phyloP scores from a whole-genome alignment of 37 sponge, comb jelly and placozoan species.

The Ianthella basta region DNA sequence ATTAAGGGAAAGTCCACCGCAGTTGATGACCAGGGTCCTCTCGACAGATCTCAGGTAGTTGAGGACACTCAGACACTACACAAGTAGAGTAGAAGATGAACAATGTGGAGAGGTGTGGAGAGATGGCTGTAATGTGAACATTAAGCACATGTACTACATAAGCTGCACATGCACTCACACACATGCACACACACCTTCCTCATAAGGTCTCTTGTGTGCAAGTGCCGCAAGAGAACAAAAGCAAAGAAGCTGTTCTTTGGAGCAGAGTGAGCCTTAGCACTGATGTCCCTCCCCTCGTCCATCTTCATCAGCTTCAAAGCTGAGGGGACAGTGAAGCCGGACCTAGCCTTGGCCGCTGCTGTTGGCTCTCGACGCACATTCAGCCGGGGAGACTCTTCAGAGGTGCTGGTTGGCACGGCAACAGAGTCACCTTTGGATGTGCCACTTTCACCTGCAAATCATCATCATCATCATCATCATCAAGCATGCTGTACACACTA shows the following conservation, averaged over 20 bases:
- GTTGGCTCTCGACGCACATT: too few species aligned
- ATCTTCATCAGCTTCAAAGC: conserved; percentile 67
- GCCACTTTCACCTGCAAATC: too few species aligned
- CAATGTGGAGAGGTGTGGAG: too few species aligned
- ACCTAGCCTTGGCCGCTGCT: too few species aligned
- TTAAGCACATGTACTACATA: conserved; percentile 1
- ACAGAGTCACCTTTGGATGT: too few species aligned
- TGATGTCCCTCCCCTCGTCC: conserved; percentile 51
- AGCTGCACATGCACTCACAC: too few species aligned
- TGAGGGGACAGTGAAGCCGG: conserved; percentile 11
- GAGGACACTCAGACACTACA: conserved; percentile 64
- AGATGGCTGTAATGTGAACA: too few species aligned
- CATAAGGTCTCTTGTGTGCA: conserved; percentile 69
- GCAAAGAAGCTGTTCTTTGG: conserved; percentile 73
- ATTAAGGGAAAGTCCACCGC: conserved; percentile 49
- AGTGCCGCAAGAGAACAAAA: conserved; percentile 69
- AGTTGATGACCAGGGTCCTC: conserved; percentile 73
- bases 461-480: too few species aligned
- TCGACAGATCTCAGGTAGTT: conserved; percentile 89
- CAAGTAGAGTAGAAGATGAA: neutral
- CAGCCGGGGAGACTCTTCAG: too few species aligned
- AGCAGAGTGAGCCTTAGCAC: conserved; percentile 50
- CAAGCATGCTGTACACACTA: too few species aligned
- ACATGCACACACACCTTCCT: conserved; percentile 50
- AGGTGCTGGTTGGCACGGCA: too few species aligned